Conservation (phyloP, 53 echinoderm and acorn worm species). For the Arbacia lixula region DNA sequence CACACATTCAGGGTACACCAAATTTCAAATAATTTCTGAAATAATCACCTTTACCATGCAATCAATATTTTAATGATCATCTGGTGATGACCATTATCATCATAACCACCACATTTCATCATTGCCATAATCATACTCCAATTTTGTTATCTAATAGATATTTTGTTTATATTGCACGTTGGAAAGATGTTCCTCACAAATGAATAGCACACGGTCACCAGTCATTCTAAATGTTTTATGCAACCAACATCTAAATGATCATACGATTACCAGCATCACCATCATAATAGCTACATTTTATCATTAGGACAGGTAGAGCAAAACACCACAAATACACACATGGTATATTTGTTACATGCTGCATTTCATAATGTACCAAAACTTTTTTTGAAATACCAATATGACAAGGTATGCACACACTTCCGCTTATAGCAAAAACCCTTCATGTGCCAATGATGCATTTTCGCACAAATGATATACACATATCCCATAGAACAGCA, state of each 20-base stretch:
- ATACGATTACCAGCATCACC: no score
- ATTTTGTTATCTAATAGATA: no score
- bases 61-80: neutral
- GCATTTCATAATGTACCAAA: no score
- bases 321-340: constrained; percentile 9
- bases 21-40: neutral
- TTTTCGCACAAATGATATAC: neutral
- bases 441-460: neutral
- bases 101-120: neutral
- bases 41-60: neutral
- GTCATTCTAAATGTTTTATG: no score
- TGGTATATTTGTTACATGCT: neutral
- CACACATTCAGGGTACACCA: neutral
- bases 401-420: neutral
- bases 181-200: no score
- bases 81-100: neutral
- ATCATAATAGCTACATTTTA: no score
- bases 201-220: no score
- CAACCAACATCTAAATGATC: no score
- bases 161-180: no score
- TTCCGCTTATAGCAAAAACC: neutral
- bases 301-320: neutral
- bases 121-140: neutral
- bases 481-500: neutral
- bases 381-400: neutral